phyloP scores from a whole-genome alignment of 2,888 invertebrate species.

The Smittia aterrima region DNA sequence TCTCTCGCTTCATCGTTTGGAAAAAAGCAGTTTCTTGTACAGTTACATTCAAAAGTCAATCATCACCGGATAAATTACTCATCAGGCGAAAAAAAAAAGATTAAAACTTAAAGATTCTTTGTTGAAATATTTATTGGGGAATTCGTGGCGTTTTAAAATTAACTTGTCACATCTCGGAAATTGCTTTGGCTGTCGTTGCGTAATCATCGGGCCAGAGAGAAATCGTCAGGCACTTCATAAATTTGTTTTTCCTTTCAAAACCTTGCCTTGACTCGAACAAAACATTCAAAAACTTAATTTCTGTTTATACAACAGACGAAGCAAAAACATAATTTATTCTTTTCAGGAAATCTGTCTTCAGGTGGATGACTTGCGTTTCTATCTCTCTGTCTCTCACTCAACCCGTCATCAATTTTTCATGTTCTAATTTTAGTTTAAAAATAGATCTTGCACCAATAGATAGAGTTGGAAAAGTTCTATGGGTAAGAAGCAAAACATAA shows the following conservation, averaged over 20 bases:
- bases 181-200: not conserved
- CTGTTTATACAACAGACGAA: not conserved
- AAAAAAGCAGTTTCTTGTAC: not conserved
- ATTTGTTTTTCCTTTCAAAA: conserved; percentile 18
- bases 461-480: not conserved
- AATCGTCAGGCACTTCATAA: conserved; percentile 36
- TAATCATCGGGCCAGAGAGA: not conserved
- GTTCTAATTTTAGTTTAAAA: conserved; percentile 34
- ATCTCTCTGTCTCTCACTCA: not conserved
- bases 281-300: no score
- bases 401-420: conserved; percentile 34
- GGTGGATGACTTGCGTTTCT: conserved; percentile 21
- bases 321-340: not conserved
- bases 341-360: conserved; percentile 36
- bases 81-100: conserved; percentile 16
- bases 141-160: conserved; percentile 39
- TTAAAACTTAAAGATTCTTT: not conserved
- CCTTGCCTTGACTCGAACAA: not conserved
- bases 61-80: conserved; percentile 13
- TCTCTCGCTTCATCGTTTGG: not conserved
- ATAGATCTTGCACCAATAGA: conserved; percentile 1
- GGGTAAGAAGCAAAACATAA: conserved; percentile 12
- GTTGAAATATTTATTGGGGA: conserved; percentile 34
- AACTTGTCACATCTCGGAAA: conserved; percentile 29
- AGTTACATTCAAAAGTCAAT: not conserved